Conservation (phyloP, 2,113 vertebrate species). For the Coryphaenoides rupestris region DNA sequence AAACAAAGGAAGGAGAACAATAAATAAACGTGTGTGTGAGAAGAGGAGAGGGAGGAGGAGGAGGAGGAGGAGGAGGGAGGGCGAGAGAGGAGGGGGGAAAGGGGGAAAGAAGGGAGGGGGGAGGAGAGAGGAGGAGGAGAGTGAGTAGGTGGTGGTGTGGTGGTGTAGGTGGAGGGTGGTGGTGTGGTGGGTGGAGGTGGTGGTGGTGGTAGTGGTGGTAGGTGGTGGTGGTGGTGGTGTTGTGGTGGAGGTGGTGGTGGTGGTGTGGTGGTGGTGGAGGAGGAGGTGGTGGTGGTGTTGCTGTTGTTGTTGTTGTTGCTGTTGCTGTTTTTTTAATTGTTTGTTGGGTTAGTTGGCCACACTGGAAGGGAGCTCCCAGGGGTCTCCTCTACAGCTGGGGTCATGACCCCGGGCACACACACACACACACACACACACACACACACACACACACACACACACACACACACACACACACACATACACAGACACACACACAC, state of each 20-base stretch:
- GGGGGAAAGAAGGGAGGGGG: too few relatives aligned
- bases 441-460: background rate
- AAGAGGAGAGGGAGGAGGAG: background rate
- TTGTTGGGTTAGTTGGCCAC: slow-evolving; percentile 64
- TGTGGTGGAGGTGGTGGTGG: slow-evolving; percentile 10
- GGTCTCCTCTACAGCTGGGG: slow-evolving; percentile 48
- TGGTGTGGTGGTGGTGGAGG: slow-evolving; percentile 36
- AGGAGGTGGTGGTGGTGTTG: slow-evolving; percentile 23
- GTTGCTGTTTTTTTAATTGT: slow-evolving; percentile 57
- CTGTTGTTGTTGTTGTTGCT: slow-evolving; percentile 14
- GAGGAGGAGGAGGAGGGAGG: background rate
- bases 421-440: slow-evolving; percentile 23
- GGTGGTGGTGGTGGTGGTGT: too few relatives aligned
- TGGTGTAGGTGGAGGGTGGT: too few relatives aligned
- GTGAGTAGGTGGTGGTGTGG: background rate
- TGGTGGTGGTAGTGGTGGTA: too few relatives aligned
- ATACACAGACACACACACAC: slow-evolving; percentile 17
- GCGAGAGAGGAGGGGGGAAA: background rate
- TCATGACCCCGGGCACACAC: slow-evolving; percentile 53
- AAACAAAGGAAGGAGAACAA: too few relatives aligned
- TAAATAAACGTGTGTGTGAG: too few relatives aligned
- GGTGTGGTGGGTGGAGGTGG: too few relatives aligned
- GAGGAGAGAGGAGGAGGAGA: background rate
- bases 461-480: background rate
- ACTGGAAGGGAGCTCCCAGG: slow-evolving; percentile 52